Evolutionary conservation across 2,113 vertebrate species (phyloP), one percentile per base, ranked within the genome.

Genomic region (Oryzias celebensis): DNA sequence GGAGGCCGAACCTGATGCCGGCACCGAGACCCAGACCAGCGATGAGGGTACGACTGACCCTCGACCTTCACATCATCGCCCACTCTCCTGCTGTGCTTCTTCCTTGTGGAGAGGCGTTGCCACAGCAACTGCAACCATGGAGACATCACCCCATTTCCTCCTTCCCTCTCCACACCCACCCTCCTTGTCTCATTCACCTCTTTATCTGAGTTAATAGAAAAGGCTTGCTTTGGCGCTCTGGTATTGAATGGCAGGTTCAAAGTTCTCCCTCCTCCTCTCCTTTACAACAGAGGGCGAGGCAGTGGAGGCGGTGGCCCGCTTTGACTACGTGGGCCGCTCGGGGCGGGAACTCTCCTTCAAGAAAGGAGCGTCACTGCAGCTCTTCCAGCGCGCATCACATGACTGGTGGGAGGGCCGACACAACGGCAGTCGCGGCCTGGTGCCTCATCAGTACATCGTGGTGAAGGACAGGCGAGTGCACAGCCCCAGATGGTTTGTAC

Each of bases 381-480:
- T 99, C 20, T 96, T 96, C 65, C 97, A 97, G 85, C 93, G 97
- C 0, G 97, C 97, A 0, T 99, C 97, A 4, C 95, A 98, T 75
- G 97, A 99, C 91, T 99, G 97, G 97, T 99, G 97, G 97, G 97
- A 99, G 92, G 97, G 97, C 55, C 91, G 95, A 7, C 94, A 92
- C 88, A 98, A 97, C 0, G 96, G 96, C 16, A 89, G 90, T 13
- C 96, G 92, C 12, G 97, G 97, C 71, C 93, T 99, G 24, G 96
- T 99, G 52, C 97, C 97, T 18, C 97, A 99, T 82, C 97, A 98
- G 89, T 99, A 99, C 86, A 95, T 99, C 46, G 90, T 94, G 81
- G 93, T 99, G 78, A 97, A 98, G 81, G 96, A 99, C 74, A 95
- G 94, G 96, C 94, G 91, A 95, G 96, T 90, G 68, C 58, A 54